phyloP scores from a whole-genome alignment of 2,113 vertebrate species.

The Eurypyga helias region DNA sequence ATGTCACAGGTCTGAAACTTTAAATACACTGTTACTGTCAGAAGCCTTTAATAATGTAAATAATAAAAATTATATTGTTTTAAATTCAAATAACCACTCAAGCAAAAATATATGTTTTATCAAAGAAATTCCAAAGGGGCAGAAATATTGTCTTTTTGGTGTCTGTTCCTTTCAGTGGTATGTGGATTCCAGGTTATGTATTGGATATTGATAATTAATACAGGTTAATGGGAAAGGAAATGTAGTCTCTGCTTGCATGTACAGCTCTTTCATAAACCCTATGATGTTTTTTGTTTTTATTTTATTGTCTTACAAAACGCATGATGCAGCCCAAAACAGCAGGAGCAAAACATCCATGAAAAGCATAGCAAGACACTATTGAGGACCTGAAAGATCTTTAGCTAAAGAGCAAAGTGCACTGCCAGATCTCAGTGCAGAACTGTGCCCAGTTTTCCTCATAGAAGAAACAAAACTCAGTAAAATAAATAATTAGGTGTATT shows the following conservation, averaged over 20 bases:
- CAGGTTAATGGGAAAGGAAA: not conserved
- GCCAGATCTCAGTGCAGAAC: not conserved
- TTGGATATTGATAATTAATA: not conserved
- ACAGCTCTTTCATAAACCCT: not conserved
- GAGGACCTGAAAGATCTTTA: not conserved
- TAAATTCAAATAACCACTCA: not conserved
- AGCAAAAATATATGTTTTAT: not conserved
- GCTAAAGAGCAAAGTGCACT: not conserved
- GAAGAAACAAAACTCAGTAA: not conserved
- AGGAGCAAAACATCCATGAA: not conserved
- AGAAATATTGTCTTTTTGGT: not conserved
- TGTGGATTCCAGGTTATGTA: not conserved
- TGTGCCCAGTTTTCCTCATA: not conserved
- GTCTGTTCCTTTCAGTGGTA: not conserved
- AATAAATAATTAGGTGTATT: not conserved
- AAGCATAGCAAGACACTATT: not conserved
- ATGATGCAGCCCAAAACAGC: not conserved
- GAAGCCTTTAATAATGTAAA: slow-evolving; percentile 31
- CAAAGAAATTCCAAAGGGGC: not conserved
- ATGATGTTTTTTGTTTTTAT: not conserved
- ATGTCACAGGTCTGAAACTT: not conserved
- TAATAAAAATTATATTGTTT: not conserved
- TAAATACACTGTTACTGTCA: not conserved
- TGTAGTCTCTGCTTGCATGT: not conserved
- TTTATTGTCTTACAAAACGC: not conserved